Conservation (phyloP, 2,113 vertebrate species). For the Protomyctophum bolini region DNA sequence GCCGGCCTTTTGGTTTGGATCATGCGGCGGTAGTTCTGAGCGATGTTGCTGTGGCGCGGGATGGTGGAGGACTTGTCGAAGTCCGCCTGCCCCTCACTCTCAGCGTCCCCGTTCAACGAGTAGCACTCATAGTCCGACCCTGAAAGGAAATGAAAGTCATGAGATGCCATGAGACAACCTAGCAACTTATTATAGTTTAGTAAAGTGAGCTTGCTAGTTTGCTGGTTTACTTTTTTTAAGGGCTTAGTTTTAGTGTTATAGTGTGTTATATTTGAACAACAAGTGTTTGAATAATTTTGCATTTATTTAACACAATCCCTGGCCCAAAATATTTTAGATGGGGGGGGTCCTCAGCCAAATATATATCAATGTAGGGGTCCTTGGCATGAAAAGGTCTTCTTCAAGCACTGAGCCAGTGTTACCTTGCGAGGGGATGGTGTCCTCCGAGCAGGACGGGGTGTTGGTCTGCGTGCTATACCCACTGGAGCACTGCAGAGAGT, state of each 20-base stretch:
- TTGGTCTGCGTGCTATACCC: constrained; percentile 98
- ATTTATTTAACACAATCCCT: too few relatives aligned
- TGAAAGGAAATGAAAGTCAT: constrained; percentile 53
- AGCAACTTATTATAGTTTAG: neutral
- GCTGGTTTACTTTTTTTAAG: too few relatives aligned
- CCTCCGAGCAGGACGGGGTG: constrained; percentile 96
- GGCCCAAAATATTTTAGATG: too few relatives aligned
- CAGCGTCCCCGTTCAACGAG: constrained; percentile 91
- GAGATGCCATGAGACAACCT: neutral
- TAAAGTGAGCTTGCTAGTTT: too few relatives aligned
- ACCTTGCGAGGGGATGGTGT: constrained; percentile 99
- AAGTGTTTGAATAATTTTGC: too few relatives aligned
- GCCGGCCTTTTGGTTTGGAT: constrained; percentile 96
- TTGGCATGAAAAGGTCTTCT: too few relatives aligned
- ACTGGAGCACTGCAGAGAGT: constrained; percentile 95
- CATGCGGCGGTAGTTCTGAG: constrained; percentile 96
- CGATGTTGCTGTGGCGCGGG: constrained; percentile 95
- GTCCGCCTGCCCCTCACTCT: constrained; percentile 85
- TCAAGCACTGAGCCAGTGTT: too few relatives aligned
- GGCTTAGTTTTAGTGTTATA: too few relatives aligned
- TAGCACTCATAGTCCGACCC: constrained; percentile 97
- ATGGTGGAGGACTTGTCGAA: constrained; percentile 97
- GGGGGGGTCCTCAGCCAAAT: too few relatives aligned
- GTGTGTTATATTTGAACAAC: too few relatives aligned
- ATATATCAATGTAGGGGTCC: too few relatives aligned